Evolutionary conservation across 2,888 invertebrate genomes (phyloP).

Genomic region (Eupithecia vulgata): DNA sequence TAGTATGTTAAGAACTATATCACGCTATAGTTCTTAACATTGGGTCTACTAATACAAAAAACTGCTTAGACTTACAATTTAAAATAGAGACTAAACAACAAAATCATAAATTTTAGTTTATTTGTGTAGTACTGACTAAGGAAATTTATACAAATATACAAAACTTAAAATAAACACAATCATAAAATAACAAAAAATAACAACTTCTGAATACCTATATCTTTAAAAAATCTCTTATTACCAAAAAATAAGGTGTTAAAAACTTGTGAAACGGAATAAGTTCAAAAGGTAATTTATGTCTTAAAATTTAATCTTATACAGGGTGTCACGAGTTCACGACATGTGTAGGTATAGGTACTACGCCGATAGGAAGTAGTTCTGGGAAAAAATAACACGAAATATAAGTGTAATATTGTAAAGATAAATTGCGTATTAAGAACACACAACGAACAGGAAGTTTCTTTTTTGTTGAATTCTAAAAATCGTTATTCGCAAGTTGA

Average conservation of each 20-base stretch:
- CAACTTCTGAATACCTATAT: neutral
- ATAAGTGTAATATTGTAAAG: too few relatives aligned
- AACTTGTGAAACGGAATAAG: neutral
- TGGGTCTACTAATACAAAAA: neutral
- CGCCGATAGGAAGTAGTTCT: too few relatives aligned
- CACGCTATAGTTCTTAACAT: neutral
- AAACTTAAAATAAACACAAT: neutral
- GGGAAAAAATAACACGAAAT: too few relatives aligned
- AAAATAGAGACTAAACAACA: neutral
- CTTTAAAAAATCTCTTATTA: neutral
- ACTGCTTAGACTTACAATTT: neutral
- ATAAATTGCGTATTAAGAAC: too few relatives aligned
- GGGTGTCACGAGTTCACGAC: too few relatives aligned
- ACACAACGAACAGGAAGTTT: too few relatives aligned
- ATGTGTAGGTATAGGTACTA: too few relatives aligned
- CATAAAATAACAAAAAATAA: slow-evolving; percentile 6
- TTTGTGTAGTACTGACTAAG: neutral
- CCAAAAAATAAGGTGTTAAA: neutral
- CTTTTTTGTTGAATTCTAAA: too few relatives aligned
- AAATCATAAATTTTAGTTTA: slow-evolving; percentile 1
- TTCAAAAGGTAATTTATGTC: neutral
- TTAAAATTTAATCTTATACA: too few relatives aligned
- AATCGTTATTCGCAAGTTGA: too few relatives aligned
- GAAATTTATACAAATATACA: neutral
- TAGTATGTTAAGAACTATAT: too few relatives aligned